Base-by-base conservation (phyloP, 23 tunicate genomes). In the Trididemnum miniatum region DNA sequence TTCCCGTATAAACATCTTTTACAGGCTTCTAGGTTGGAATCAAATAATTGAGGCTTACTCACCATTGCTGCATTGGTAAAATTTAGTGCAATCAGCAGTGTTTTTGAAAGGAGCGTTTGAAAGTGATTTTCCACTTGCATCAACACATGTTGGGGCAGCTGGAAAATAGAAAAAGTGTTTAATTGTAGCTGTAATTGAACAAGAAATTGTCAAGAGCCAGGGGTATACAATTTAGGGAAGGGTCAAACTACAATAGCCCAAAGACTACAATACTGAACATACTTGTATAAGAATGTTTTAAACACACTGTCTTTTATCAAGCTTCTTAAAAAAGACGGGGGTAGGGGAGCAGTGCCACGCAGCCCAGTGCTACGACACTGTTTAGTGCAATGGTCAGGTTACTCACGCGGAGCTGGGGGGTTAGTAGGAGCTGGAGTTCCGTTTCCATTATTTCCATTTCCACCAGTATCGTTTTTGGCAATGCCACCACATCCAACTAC, bases 31-130 rank as follows among this genome's bases (percentile, higher is more conserved):
- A n/a, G n/a, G n/a, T n/a, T n/a, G n/a, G n/a, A n/a, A n/a, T n/a
- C 54, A 44, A 44, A 44, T 7, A 9, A 44, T 7, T 7, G 54
- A 44, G 12, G 54, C 15, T 15, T 44, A 44, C 54, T 44, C 54
- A 69, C 75, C 75, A 12, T 69, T 31, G 75, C 75, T 69, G 38
- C 75, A 69, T 69, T 69, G 75, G 75, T 69, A 69, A 32, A 5
- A 69, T 5, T 69, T 12, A 9, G 9, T n/a, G n/a, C 75, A 69
- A 36, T 69, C 75, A 12, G 7, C n/a, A 5, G 20, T 36, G 28
- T 69, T 33, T 29, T 35, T 9, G n/a, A 69, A 69, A 4, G 75
- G 75, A 15, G 12, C 26, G 31, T 35, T 69, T 9, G 75, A 15
- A 7, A 31, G 15, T 9, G 38, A 5, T 69, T 69, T 31, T 20